A percentile compares a stretch with the other conserved stretches of the same genome.
phyloP scores from a whole-genome alignment of 2,888 invertebrate species.

The Chymomyza amoena region DNA sequence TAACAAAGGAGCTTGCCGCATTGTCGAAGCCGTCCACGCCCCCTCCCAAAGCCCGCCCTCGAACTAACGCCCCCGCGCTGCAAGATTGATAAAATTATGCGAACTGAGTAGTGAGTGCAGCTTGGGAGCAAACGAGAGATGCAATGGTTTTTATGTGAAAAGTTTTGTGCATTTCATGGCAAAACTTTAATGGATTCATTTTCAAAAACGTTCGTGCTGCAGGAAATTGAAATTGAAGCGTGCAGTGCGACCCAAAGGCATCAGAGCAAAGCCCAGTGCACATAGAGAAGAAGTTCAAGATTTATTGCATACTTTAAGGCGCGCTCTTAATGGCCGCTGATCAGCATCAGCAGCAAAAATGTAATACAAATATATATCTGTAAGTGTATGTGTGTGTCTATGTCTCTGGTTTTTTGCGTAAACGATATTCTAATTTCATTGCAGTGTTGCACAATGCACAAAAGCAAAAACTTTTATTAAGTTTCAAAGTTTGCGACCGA shows the following conservation, averaged over 20 bases:
- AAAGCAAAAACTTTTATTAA: conserved; percentile 48
- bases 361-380: not conserved
- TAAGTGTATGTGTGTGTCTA: not conserved
- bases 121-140: conserved; percentile 13
- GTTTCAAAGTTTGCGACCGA: conserved; percentile 41
- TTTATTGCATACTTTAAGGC: conserved; percentile 50
- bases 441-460: not conserved
- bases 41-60: too few relatives aligned
- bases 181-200: conserved; percentile 73
- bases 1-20: conserved; percentile 50
- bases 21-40: conserved; percentile 1
- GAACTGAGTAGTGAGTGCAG: conserved; percentile 22
- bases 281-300: conserved; percentile 34
- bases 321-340: conserved; percentile 40
- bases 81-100: conserved; percentile 20
- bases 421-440: conserved; percentile 45
- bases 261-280: not conserved
- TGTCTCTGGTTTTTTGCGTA: not conserved
- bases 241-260: conserved; percentile 7
- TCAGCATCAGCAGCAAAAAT: conserved; percentile 33
- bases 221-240: conserved; percentile 65
- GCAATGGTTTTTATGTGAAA: conserved; percentile 62
- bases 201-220: conserved; percentile 56
- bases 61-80: not conserved
- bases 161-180: conserved; percentile 60